Evolutionary conservation across 2,888 invertebrate genomes (phyloP), one percentile per base, ranked within the genome.

Genomic region (Trissoscelio sp.): DNA sequence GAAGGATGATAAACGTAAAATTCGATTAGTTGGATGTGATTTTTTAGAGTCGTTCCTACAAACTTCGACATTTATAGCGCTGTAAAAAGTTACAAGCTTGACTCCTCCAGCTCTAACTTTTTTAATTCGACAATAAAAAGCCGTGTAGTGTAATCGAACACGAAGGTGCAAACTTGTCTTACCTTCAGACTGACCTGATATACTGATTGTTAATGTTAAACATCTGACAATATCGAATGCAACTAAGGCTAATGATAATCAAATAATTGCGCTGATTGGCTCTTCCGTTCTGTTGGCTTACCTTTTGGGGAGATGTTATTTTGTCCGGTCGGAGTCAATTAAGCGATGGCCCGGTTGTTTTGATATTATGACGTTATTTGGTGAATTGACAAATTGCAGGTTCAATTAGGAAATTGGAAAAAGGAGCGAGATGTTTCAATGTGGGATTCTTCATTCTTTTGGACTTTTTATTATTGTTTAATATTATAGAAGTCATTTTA

Each of bases 181-280:
- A 55, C 53, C 67, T 67, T 18, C 14, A 39, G 7, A 11, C n/a
- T 42, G 14, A 57, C 31, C 31, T 7, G 0, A 31, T 7, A 31
- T 9, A 24, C 4, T n/a, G 34, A 46, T 46, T 60, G 51, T 72
- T 51, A 60, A 51, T 51, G 20, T 58, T 48, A 58, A 48, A 37
- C 16, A 37, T 39, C 18, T 9, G 46, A 62, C 34, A 66, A 74
- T 57, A 55, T 37, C 20, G 34, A 57, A 39, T 51, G 51, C 51
- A 14, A 39, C 42, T 66, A 74, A 66, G 31, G 3, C 64, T 74
- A 74, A 74, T 73, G 55, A 14, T 14, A 57, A 48, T 53, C 46
- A 37, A 39, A 62, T 28, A 64, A 66, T 46, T 58, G 11, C 5
- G n/a, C n/a, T 53, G 53, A 53, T 70, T 58, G 28, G 34, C 34